Base-by-base conservation (phyloP, 2,888 invertebrate species). In the Scrobipalpa costella region DNA sequence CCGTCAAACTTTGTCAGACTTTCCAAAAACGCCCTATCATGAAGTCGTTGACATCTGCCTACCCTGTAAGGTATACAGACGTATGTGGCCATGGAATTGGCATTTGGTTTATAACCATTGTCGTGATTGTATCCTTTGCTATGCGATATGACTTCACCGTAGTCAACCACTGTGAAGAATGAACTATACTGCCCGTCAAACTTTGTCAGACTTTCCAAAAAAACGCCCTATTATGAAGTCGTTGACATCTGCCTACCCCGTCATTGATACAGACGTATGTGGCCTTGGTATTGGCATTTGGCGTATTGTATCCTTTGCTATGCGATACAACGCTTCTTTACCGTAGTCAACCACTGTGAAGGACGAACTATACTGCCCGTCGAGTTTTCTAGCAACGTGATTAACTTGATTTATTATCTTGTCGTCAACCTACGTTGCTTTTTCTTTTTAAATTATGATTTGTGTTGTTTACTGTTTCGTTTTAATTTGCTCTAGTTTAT, bases 291-390 rank as follows among this genome's bases (percentile, higher is more conserved):
- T 64, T 71, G 66, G 47, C 17, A 57, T 62, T 50, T 55, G 61
- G 27, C 61, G 34, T 11, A 19, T 50, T 61, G 40, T 52, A 68
- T 68, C 73, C 72, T 69, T 70, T 69, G 72, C 73, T 71, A 73
- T 71, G 72, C 66, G 71, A 79, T 77, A 71, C 68, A 75, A 78
- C 78, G 76, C 72, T 71, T 72, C 73, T 75, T 71, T 66, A 69
- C 63, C 66, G 68, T 64, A 73, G 67, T 65, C 69, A 76, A 68
- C 80, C 73, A 71, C 60, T 72, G 74, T 83, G 79, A 83, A 82
- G 80, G 79, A 77, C 78, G 68, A 65, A 71, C 71, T 68, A 44
- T 15, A 60, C 27, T 7, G 44, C 49, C 19, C 7, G 49, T 49
- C n/a, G 47, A 60, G 11, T 49, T 34, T 60, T 60, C 34, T 13